phyloP scores from a whole-genome alignment of 2,888 invertebrate species.

The Eurytoma californica region DNA sequence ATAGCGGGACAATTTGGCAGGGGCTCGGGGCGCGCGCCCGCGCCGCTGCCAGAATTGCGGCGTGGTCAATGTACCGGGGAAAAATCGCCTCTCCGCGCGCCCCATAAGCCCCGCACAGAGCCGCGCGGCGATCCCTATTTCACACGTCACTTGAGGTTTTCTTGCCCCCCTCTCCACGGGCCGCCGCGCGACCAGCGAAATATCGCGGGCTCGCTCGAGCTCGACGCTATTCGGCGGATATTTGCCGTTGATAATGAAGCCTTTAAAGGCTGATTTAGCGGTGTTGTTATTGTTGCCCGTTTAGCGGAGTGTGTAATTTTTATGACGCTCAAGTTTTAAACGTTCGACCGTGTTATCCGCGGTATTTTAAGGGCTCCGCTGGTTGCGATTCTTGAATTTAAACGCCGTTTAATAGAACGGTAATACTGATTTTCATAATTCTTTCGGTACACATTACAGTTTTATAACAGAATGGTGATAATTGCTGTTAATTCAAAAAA shows the following conservation, averaged over 20 bases:
- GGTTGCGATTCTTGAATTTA: too few species aligned
- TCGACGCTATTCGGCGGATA: neutral
- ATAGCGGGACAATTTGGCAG: constrained; percentile 17
- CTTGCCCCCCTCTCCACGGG: neutral
- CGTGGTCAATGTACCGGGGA: constrained; percentile 32
- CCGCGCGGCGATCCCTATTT: constrained; percentile 21
- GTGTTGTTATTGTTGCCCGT: neutral
- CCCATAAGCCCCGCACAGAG: neutral
- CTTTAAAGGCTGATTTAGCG: neutral
- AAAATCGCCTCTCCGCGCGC: constrained; percentile 9
- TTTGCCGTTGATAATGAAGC: neutral
- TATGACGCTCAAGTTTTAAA: too few species aligned
- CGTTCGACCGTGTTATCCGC: too few species aligned
- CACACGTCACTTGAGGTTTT: constrained; percentile 29
- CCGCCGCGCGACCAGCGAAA: neutral
- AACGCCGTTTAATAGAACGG: too few species aligned
- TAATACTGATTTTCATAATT: too few species aligned
- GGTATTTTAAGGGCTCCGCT: too few species aligned
- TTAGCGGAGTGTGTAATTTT: neutral
- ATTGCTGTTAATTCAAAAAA: too few species aligned
- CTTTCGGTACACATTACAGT: too few species aligned
- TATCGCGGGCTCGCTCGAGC: neutral
- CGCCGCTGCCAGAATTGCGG: constrained; percentile 23
- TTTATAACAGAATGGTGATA: too few species aligned
- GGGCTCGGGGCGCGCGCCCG: neutral